These are phyloP conservation scores for Athripsodes cinereus DNA, from an alignment of 2,888 invertebrate genomes.

Conservation along the genomic window DNA sequence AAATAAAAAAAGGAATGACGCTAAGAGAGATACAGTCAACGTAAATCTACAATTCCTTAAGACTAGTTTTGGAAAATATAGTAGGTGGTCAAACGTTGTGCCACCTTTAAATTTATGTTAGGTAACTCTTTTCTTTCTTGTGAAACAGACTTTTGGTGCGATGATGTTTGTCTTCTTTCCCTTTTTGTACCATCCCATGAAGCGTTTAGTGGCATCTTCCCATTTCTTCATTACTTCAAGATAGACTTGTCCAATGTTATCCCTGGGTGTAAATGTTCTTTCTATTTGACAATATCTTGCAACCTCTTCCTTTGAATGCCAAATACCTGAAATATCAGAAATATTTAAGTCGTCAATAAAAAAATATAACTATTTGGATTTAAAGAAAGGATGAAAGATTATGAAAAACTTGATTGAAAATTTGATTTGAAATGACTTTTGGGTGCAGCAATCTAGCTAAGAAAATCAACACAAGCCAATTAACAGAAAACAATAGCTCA, in stretches of 20 bases:
- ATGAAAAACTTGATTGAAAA: too few species aligned
- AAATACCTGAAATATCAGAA: conserved; percentile 53
- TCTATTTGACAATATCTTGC: conserved; percentile 53
- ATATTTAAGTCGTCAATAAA: too few species aligned
- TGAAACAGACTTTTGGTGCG: conserved; percentile 18
- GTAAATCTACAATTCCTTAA: conserved; percentile 10
- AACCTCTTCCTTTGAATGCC: conserved; percentile 64
- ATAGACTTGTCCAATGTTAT: conserved; percentile 37
- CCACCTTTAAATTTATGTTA: conserved; percentile 19
- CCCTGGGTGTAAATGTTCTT: conserved; percentile 53
- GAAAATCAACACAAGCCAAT: too few species aligned
- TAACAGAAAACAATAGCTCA: too few species aligned
- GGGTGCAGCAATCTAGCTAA: too few species aligned
- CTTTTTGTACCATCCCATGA: conserved; percentile 50
- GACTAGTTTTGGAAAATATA: conserved; percentile 11
- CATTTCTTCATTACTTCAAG: conserved; percentile 43
- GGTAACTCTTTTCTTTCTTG: conserved; percentile 10
- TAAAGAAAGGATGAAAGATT: too few species aligned
- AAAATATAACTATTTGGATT: too few species aligned
- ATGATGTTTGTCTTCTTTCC: conserved; percentile 16
- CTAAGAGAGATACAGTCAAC: conserved; percentile 7
- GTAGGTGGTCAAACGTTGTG: conserved; percentile 10
- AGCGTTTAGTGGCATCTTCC: conserved; percentile 53
- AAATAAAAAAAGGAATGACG: conserved; percentile 17
- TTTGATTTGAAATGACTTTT: too few species aligned